phyloP scores from a whole-genome alignment of 2,113 vertebrate species.

The Typhlomys cinereus region DNA sequence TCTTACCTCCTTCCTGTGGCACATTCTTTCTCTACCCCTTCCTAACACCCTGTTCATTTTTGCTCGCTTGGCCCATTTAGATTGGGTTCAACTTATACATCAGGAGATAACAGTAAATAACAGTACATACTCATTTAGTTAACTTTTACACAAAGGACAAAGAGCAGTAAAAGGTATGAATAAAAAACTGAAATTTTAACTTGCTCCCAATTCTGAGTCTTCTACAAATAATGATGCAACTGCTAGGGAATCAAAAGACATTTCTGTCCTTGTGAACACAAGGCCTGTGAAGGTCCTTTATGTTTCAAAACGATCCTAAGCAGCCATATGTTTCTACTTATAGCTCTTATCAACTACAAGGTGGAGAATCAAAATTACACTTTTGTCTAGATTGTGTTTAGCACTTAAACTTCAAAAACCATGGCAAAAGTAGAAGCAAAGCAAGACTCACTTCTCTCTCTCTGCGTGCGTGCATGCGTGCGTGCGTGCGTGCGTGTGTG shows the following conservation, averaged over 20 bases:
- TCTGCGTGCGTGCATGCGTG: too few relatives aligned
- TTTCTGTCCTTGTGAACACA: not conserved
- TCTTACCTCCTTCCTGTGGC: too few relatives aligned
- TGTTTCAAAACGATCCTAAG: not conserved
- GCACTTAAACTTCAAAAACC: not conserved
- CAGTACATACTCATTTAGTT: not conserved
- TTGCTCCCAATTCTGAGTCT: not conserved
- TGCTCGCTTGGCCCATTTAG: not conserved
- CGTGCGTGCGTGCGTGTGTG: too few relatives aligned
- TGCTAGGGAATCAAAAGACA: not conserved
- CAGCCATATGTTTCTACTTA: not conserved
- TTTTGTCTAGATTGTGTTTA: not conserved
- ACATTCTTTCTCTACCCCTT: not conserved
- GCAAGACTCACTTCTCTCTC: too few relatives aligned
- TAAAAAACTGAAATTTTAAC: not conserved
- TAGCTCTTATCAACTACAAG: conserved; percentile 27
- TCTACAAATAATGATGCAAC: not conserved
- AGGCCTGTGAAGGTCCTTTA: not conserved
- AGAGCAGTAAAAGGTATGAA: not conserved
- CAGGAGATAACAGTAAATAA: not conserved
- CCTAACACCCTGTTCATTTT: not conserved
- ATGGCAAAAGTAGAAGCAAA: not conserved
- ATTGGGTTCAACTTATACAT: not conserved
- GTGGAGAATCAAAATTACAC: conserved; percentile 35
- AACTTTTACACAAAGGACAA: not conserved